phyloP scores from a whole-genome alignment of 2,888 invertebrate genomes.

The Drosophila borborema region DNA sequence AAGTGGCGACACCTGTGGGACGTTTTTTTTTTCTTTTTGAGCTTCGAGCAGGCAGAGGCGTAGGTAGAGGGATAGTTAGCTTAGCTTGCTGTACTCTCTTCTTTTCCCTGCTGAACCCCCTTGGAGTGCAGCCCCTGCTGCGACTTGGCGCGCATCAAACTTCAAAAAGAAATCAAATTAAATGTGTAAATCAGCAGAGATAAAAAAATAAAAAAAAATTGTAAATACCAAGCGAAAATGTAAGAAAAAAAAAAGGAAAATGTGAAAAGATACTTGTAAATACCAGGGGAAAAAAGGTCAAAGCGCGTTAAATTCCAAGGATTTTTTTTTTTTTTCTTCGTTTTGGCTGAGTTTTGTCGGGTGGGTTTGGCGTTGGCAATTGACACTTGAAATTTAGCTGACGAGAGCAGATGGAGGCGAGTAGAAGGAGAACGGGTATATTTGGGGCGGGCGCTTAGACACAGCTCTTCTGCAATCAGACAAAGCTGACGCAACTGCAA shows the following conservation, averaged over 20 bases:
- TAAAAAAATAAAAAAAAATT: conserved; percentile 55
- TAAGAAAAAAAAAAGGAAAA: conserved; percentile 34
- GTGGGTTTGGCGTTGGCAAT: conserved; percentile 75
- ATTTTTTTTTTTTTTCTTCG: conserved; percentile 45
- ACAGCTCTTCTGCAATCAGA: conserved; percentile 58
- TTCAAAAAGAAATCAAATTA: conserved; percentile 80
- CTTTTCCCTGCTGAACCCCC: background rate
- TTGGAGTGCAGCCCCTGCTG: conserved; percentile 20
- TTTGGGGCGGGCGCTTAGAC: too few relatives aligned
- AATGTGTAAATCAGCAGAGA: conserved; percentile 71
- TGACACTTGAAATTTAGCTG: conserved; percentile 70
- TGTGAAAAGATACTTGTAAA: conserved; percentile 65
- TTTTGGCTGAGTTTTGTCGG: conserved; percentile 34
- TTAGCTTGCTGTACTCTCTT: too few relatives aligned
- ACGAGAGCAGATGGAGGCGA: conserved; percentile 5
- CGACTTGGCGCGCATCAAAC: conserved; percentile 65
- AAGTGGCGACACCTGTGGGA: conserved; percentile 77
- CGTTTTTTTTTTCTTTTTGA: conserved; percentile 17
- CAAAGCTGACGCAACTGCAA: conserved; percentile 68
- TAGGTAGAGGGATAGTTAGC: background rate
- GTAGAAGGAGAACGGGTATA: too few relatives aligned
- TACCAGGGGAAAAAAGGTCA: conserved; percentile 71
- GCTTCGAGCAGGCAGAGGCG: conserved; percentile 3
- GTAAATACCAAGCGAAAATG: conserved; percentile 23
- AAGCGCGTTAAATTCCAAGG: conserved; percentile 73